phyloP scores from a whole-genome alignment of 2,888 invertebrate genomes.

The Steinernema hermaphroditum region DNA sequence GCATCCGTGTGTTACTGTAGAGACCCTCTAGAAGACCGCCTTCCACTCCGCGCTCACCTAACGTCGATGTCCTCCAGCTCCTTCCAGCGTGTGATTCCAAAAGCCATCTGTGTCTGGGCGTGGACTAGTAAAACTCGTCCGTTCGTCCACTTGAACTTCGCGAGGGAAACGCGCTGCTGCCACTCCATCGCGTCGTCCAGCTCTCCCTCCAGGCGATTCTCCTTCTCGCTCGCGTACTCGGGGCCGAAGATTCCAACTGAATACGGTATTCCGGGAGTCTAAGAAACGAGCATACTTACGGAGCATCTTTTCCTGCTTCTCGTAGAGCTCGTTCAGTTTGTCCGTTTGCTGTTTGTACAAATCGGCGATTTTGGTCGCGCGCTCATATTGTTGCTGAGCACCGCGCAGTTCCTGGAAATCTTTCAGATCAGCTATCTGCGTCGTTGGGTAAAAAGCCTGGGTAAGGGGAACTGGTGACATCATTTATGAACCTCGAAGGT shows the following conservation, averaged over 20 bases:
- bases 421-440: no score
- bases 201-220: constrained; percentile 70
- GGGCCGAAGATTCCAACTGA: constrained; percentile 70
- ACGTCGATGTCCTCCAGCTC: constrained; percentile 67
- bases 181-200: constrained; percentile 69
- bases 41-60: constrained; percentile 57
- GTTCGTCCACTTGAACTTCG: constrained; percentile 69
- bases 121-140: constrained; percentile 68
- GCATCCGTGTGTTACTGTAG: constrained; percentile 67
- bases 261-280: no score
- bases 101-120: constrained; percentile 69
- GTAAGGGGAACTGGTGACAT: no score
- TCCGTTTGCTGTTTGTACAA: constrained; percentile 66
- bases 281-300: constrained; percentile 62
- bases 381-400: constrained; percentile 64
- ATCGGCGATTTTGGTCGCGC: constrained; percentile 65
- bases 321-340: constrained; percentile 68
- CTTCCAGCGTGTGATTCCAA: constrained; percentile 70
- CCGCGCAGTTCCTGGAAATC: constrained; percentile 66
- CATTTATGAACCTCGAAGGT: no score
- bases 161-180: constrained; percentile 69
- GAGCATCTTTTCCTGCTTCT: constrained; percentile 69
- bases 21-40: neutral
- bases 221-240: constrained; percentile 70
- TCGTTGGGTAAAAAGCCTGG: no score